Evolutionary conservation across 2,797 vertebrate genomes (phyloP).

Genomic region (Notolepis coatsorum): DNA sequence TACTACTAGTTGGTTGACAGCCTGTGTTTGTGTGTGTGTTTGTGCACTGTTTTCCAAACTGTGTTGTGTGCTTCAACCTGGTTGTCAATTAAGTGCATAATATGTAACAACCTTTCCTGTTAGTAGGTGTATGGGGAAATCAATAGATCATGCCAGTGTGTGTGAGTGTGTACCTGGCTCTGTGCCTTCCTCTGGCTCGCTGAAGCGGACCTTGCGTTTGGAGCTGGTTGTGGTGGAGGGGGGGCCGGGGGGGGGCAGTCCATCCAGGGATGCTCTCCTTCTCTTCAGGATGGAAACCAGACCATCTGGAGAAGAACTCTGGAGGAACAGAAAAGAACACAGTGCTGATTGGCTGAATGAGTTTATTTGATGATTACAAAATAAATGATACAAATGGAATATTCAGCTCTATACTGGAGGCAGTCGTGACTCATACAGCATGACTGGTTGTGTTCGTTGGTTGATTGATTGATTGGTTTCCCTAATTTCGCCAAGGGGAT

Average conservation of each 20-base stretch:
- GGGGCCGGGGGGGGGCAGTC: constrained; percentile 74
- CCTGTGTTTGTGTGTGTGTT: background rate
- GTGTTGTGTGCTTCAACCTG: background rate
- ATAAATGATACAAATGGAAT: background rate
- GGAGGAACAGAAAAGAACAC: constrained; percentile 10
- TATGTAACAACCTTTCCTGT: no score
- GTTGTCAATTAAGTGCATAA: no score
- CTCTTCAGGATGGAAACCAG: constrained; percentile 97
- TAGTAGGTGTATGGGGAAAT: no score
- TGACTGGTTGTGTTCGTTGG: background rate
- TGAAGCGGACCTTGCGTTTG: constrained; percentile 94
- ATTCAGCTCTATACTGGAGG: background rate
- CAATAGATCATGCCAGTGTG: no score
- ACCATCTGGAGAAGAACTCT: constrained; percentile 88
- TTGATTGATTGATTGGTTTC: background rate
- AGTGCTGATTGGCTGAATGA: no score
- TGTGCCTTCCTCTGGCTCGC: constrained; percentile 87
- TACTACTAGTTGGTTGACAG: no score
- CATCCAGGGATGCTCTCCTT: constrained; percentile 79
- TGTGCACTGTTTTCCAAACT: background rate
- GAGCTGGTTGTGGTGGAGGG: constrained; percentile 62
- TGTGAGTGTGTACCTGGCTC: constrained; percentile 85
- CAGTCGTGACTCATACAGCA: no score
- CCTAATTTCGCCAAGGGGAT: no score
- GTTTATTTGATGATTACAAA: background rate